Evolutionary conservation across 37 sponge, comb jelly and placozoan species (phyloP).

Genomic region (Hexactinellida sp.): DNA sequence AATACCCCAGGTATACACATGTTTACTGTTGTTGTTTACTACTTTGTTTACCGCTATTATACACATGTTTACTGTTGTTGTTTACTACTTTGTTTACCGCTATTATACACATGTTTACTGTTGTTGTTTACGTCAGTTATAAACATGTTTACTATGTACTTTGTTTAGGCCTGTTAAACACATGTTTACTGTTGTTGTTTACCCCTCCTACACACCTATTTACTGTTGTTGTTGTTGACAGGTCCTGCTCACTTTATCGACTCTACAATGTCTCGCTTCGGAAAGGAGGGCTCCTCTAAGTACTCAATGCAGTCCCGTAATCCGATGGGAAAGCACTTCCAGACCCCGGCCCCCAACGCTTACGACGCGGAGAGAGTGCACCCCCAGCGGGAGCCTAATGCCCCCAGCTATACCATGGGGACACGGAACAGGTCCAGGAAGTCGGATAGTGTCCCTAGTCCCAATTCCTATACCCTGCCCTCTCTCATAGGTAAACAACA

Average conservation of each 20-base stretch:
- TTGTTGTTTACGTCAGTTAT: too few relatives aligned
- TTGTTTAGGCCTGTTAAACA: too few relatives aligned
- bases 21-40: too few relatives aligned
- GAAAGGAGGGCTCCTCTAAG: constrained; percentile 69
- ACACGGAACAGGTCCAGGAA: constrained; percentile 65
- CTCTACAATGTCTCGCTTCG: constrained; percentile 47
- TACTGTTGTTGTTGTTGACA: too few relatives aligned
- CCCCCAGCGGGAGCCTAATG: constrained; percentile 83
- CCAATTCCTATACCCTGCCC: constrained; percentile 89
- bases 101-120: too few relatives aligned
- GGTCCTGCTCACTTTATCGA: constrained; percentile 87
- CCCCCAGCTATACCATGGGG: constrained; percentile 89
- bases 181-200: too few relatives aligned
- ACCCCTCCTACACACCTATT: too few relatives aligned
- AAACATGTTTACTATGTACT: too few relatives aligned
- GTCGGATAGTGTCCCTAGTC: constrained; percentile 72
- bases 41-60: too few relatives aligned
- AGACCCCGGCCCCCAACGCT: constrained; percentile 75
- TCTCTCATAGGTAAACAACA: constrained; percentile 53
- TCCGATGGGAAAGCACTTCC: constrained; percentile 42
- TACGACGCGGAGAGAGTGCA: constrained; percentile 75
- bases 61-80: too few relatives aligned
- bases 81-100: too few relatives aligned
- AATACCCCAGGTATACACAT: too few relatives aligned
- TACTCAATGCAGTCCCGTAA: constrained; percentile 67